Base-by-base conservation (phyloP, 1,140 invertebrate genomes). In the Ruditapes philippinarum region DNA sequence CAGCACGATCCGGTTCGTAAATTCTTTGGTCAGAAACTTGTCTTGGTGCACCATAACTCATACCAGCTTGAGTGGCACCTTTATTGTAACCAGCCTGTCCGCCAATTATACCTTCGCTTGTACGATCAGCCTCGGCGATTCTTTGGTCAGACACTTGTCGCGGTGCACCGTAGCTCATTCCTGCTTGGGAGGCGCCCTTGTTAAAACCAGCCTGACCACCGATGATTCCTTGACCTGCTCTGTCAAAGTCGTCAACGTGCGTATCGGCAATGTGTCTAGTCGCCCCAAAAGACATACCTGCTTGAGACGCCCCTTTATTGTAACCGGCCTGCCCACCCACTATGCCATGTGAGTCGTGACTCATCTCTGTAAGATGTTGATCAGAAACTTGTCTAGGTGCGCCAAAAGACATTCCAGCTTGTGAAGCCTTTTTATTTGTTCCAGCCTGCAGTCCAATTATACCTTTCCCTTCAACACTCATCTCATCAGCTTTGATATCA, bases 391-490 rank as follows among this genome's bases (percentile, higher is more conserved):
- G 94, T 25, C 94, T 62, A 12, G 92, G 87, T 3, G 90, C 91
- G 9, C 94, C 94, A 70, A 94, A 91, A n/a, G 74, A 88, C 94
- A 99, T 98, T 28, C 98, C 98, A 14, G 89, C 87, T 70, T 95
- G 94, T 14, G 91, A 93, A 1, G 94, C 94, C 28, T 95, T 95
- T 96, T 99, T 99, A 96, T 99, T 99, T 91, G 98, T 98, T 65
- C 98, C 98, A 93, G 98, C 98, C 95, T 99, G 98, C 31, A 99
- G 96, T 83, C 98, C 98, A 93, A 99, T 99, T 74, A 99, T 97
- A 38, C 97, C 97, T 92, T 99, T 98, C 1, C 98, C 98, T 36
- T 98, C 98, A 89, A 97, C 97, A 70, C 0, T 97, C 65, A 91
- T 89, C 28, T 94, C 93, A 31, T 94, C 93, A 33, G 90, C 90